Conservation (phyloP, 1,140 invertebrate species). For the Pachyrhynchus sulphureomaculatus region DNA sequence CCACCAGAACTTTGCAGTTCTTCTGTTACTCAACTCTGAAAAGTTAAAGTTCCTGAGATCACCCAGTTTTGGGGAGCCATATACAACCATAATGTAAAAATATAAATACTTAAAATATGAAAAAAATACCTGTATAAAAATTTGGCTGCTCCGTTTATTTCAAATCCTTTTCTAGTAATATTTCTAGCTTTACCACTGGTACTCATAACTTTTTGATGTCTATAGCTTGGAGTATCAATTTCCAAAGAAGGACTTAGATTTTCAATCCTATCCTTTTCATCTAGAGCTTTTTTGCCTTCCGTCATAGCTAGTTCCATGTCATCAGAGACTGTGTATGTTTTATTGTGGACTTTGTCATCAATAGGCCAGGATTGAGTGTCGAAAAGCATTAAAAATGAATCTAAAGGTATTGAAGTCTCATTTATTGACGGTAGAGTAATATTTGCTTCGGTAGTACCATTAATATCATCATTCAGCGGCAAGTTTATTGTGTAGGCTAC, state of each 20-base stretch:
- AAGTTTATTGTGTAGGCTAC: slow-evolving; percentile 57
- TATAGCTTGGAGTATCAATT: slow-evolving; percentile 62
- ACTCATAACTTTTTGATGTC: slow-evolving; percentile 67
- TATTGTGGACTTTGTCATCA: slow-evolving; percentile 28
- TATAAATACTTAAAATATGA: neutral
- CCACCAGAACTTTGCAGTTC: no score
- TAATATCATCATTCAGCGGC: slow-evolving; percentile 28
- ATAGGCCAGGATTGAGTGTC: slow-evolving; percentile 28
- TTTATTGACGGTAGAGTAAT: slow-evolving; percentile 1
- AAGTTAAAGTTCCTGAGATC: no score
- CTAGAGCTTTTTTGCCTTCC: slow-evolving; percentile 60
- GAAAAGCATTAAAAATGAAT: slow-evolving; percentile 16
- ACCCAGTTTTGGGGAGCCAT: no score
- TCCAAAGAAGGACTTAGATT: slow-evolving; percentile 52
- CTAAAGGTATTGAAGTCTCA: neutral
- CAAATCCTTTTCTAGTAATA: slow-evolving; percentile 63
- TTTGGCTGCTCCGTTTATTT: slow-evolving; percentile 66
- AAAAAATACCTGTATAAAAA: slow-evolving; percentile 51
- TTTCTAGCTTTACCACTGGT: slow-evolving; percentile 60
- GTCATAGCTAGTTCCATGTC: slow-evolving; percentile 53
- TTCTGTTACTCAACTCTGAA: no score
- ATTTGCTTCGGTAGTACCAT: slow-evolving; percentile 10
- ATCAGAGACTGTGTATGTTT: slow-evolving; percentile 27
- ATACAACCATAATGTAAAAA: no score
- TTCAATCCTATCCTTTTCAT: slow-evolving; percentile 58